Evolutionary conservation across 2,797 vertebrate genomes (phyloP).

Genomic region (Scomberomorus guttatus): DNA sequence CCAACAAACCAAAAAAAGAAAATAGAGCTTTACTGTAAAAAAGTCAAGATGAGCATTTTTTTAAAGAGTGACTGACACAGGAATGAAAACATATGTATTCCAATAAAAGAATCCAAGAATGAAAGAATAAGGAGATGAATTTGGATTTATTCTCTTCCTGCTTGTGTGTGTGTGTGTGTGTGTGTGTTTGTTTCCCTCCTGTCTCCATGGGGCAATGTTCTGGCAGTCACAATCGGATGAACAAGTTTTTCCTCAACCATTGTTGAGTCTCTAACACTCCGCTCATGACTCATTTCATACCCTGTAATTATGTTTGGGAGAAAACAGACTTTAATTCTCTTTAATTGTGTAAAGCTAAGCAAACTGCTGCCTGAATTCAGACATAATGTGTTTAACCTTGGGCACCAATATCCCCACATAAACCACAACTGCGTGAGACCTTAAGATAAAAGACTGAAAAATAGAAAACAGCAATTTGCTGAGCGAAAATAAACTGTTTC

Average conservation of each 20-base stretch:
- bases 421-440: slow-evolving; percentile 51
- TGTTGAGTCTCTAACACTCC: slow-evolving; percentile 68
- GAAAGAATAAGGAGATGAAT: slow-evolving; percentile 70
- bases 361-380: slow-evolving; percentile 56
- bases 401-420: slow-evolving; percentile 57
- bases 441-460: slow-evolving; percentile 38
- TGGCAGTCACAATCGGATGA: slow-evolving; percentile 81
- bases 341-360: slow-evolving; percentile 77
- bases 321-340: slow-evolving; percentile 79
- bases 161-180: slow-evolving; percentile 16
- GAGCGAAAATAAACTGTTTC: not conserved
- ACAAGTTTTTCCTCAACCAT: slow-evolving; percentile 79
- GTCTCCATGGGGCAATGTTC: slow-evolving; percentile 78
- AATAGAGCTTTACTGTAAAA: slow-evolving; percentile 49
- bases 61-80: slow-evolving; percentile 52
- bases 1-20: slow-evolving; percentile 17
- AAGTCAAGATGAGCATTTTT: slow-evolving; percentile 38
- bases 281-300: slow-evolving; percentile 79
- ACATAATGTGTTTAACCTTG: slow-evolving; percentile 69
- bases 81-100: slow-evolving; percentile 59
- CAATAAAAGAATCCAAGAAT: slow-evolving; percentile 55
- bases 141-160: slow-evolving; percentile 63
- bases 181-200: slow-evolving; percentile 66
- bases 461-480: not conserved
- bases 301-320: slow-evolving; percentile 77